Conservation (phyloP, 2,113 vertebrate genomes). For the Brachypodius melanocephalos region DNA sequence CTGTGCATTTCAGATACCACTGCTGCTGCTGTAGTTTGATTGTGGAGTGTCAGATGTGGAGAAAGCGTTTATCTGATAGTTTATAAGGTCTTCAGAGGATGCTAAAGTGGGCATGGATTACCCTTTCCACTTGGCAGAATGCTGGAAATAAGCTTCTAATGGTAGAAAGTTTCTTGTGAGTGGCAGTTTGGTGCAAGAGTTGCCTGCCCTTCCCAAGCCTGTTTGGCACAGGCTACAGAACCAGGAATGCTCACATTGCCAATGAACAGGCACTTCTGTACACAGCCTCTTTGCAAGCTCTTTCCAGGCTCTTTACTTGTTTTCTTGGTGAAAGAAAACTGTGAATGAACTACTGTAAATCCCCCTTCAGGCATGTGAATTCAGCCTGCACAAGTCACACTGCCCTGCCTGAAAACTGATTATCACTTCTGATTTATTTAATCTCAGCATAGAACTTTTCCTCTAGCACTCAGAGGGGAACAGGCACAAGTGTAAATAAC, state of each 20-base stretch:
- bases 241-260: rapidly evolving
- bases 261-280: background rate
- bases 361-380: background rate
- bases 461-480: background rate
- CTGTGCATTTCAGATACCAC: background rate
- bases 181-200: background rate
- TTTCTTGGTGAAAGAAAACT: background rate
- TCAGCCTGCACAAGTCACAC: background rate
- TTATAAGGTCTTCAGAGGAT: background rate
- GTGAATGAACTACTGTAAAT: background rate
- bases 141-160: background rate
- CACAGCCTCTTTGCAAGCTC: background rate
- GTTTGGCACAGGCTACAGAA: background rate
- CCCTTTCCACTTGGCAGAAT: background rate
- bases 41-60: background rate
- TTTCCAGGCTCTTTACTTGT: background rate
- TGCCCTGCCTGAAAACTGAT: background rate
- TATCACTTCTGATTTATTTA: background rate
- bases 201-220: background rate
- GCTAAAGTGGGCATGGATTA: background rate
- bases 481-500: conserved; percentile 10
- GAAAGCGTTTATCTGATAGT: background rate
- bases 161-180: background rate
- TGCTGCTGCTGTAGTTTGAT: background rate
- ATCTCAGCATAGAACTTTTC: background rate